phyloP scores from a whole-genome alignment of 2,888 invertebrate genomes.

The Pterostichus madidus region DNA sequence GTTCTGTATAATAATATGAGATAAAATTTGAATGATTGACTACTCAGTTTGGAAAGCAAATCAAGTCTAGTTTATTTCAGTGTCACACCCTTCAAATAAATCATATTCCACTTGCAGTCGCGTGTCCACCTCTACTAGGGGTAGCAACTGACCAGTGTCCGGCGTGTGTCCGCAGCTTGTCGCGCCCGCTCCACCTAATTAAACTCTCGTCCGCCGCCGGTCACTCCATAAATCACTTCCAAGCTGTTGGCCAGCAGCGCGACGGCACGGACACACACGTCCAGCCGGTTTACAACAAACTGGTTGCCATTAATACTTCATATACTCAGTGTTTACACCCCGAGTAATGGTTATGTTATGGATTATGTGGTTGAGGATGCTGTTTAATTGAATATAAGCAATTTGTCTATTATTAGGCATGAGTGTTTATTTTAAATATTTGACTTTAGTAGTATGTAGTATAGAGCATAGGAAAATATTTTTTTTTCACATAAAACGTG shows the following conservation, averaged over 20 bases:
- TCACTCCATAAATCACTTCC: constrained; percentile 61
- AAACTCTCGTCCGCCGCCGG: constrained; percentile 56
- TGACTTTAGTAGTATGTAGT: no score
- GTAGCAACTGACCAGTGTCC: constrained; percentile 52
- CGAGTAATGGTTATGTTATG: not conserved
- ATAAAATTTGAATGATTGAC: no score
- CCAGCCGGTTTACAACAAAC: constrained; percentile 3
- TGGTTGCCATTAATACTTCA: constrained; percentile 38
- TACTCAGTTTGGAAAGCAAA: no score
- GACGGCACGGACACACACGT: not conserved
- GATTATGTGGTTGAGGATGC: not conserved
- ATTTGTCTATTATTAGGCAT: not conserved
- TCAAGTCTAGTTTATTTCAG: no score
- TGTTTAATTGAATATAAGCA: not conserved
- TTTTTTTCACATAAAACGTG: no score
- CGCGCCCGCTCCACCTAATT: constrained; percentile 56
- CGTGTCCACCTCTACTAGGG: not conserved
- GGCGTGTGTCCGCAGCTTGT: constrained; percentile 49
- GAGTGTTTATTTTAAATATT: no score
- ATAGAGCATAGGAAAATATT: no score
- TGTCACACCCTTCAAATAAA: constrained; percentile 20
- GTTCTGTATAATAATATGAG: no score
- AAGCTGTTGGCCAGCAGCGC: constrained; percentile 7
- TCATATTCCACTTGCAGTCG: constrained; percentile 12
- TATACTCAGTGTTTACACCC: not conserved